Evolutionary conservation across 2,797 vertebrate genomes (phyloP).

Genomic region (Bradypus variegatus): DNA sequence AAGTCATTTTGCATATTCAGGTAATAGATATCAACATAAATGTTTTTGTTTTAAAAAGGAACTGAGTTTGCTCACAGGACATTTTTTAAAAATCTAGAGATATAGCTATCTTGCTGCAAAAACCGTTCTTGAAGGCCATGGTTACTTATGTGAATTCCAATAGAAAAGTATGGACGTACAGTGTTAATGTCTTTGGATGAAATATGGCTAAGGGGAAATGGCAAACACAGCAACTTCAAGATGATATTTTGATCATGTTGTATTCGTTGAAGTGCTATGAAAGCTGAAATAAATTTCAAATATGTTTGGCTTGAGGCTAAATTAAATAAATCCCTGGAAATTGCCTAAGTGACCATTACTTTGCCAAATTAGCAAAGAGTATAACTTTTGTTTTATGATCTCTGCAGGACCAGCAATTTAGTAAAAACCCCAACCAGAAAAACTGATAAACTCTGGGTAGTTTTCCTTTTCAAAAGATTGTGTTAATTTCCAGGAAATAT

Average conservation of each 20-base stretch:
- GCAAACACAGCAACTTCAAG: accelerated
- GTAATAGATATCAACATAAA: too few species aligned
- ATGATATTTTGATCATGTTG: accelerated
- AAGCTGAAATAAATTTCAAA: neutral
- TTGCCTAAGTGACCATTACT: neutral
- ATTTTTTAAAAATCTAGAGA: neutral
- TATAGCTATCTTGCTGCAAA: neutral
- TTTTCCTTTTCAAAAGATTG: accelerated
- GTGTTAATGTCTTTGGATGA: accelerated
- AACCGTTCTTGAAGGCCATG: too few species aligned
- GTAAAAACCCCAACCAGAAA: accelerated
- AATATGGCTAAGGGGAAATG: accelerated
- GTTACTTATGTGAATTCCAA: accelerated
- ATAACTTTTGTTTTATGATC: neutral
- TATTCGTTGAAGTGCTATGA: neutral
- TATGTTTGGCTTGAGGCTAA: neutral
- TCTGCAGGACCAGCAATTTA: neutral
- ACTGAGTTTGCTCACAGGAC: neutral
- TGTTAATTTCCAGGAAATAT: neutral
- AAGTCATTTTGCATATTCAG: neutral
- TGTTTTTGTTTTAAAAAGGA: neutral
- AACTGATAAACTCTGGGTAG: neutral
- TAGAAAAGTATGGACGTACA: accelerated
- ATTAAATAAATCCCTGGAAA: neutral
- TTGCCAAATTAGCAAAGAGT: accelerated